Base-by-base conservation (phyloP, 2,797 vertebrate species). In the Psittacula echo region DNA sequence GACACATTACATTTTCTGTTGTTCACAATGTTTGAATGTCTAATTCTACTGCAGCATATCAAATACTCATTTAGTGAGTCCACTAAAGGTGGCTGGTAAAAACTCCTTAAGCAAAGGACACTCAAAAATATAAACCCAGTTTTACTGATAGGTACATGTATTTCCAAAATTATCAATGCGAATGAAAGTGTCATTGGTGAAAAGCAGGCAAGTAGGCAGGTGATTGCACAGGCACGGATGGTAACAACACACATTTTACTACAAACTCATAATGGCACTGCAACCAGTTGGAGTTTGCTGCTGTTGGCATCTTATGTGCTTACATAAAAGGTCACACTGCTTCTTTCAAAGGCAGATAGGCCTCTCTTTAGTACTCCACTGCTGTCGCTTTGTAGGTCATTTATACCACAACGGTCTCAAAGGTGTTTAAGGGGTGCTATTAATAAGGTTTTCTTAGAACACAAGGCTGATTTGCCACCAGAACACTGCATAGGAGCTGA, bases 401-500 rank as follows among this genome's bases (percentile, higher is more conserved):
- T 71, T 21, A 73, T 4, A 48, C 26, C 37, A 47, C 1, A 3
- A 10, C 2, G 18, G n/a, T 76, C 26, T 50, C 48, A 61, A 41
- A 22, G 7, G 16, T 30, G 19, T 15, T 68, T 50, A 77, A 58
- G 39, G 7, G 39, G 9, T 85, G 41, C n/a, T 51, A 37, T 9
- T 64, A 65, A 64, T 3, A 65, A 65, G 10, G 8, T 7, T 60
- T 76, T 22, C 21, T 47, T 11, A 39, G 18, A 83, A 78, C 9
- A 71, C 17, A 6, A 65, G n/a, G 34, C 30, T 84, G 37, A 75
- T 47, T 48, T 32, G 73, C 39, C 60, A 62, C 13, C 41, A 71
- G 34, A 54, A 61, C 37, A 64, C 0, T 2, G 5, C 8, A 29
- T 0, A 66, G 50, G 13, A 76, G 30, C n/a, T 37, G n/a, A 78